Evolutionary conservation across 1,140 invertebrate genomes (phyloP).

Genomic region (Oreohelix idahoensis): DNA sequence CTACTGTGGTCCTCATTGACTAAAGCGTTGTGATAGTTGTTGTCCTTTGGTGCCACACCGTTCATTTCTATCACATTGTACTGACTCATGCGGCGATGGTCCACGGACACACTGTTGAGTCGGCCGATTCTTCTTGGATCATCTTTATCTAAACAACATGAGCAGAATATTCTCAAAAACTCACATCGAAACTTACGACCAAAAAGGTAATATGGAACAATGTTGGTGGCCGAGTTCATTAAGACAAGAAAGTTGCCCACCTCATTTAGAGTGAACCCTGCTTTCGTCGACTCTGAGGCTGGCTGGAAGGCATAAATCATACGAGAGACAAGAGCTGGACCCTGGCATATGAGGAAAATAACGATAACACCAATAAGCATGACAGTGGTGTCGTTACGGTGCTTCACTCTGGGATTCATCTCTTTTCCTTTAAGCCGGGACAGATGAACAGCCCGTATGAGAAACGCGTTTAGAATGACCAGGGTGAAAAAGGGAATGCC

Average conservation of each 20-base stretch:
- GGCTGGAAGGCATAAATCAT: constrained; percentile 70
- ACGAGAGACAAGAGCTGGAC: constrained; percentile 69
- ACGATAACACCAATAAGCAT: constrained; percentile 73
- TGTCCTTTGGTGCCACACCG: constrained; percentile 27
- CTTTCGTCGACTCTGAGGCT: constrained; percentile 34
- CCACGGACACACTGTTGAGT: constrained; percentile 59
- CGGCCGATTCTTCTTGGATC: constrained; percentile 55
- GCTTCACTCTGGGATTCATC: constrained; percentile 68
- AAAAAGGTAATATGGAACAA: constrained; percentile 73
- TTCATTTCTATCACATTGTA: constrained; percentile 53
- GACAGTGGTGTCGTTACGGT: constrained; percentile 71
- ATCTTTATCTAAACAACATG: constrained; percentile 63
- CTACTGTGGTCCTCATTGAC: no score
- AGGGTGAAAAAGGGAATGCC: constrained; percentile 70
- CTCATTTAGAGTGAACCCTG: constrained; percentile 66
- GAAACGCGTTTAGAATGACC: constrained; percentile 68
- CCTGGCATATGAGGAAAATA: constrained; percentile 72
- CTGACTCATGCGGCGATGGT: constrained; percentile 52
- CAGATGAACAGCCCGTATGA: constrained; percentile 70
- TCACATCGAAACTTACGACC: constrained; percentile 68
- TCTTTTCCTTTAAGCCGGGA: constrained; percentile 64
- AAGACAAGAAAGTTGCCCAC: constrained; percentile 70
- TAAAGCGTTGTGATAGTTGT: background rate
- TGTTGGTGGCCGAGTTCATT: constrained; percentile 72
- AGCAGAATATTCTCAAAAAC: constrained; percentile 69